Percentiles rank a stretch among this genome's conserved stretches.
Evolutionary conservation across 2,888 invertebrate genomes (phyloP).

Genomic region (Falcaria lacertinaria): DNA sequence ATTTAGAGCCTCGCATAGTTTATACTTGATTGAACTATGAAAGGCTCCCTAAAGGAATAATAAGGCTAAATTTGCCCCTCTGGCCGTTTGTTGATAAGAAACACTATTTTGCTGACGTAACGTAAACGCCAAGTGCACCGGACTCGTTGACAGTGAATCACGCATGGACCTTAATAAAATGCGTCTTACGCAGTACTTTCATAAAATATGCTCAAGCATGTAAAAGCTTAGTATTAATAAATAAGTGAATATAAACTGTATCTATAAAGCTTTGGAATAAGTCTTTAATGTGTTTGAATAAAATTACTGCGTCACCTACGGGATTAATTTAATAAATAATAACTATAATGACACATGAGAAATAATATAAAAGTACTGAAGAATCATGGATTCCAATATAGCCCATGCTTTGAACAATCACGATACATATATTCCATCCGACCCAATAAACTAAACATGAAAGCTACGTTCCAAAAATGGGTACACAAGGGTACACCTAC

Average conservation of each 20-base stretch:
- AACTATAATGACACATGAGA: too few species aligned
- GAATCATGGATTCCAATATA: constrained; percentile 7
- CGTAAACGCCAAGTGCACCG: constrained; percentile 27
- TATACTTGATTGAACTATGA: too few species aligned
- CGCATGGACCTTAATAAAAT: background rate
- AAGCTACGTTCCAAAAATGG: background rate
- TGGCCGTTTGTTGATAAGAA: too few species aligned
- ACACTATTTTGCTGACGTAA: background rate
- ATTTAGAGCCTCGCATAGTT: too few species aligned
- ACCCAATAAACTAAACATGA: background rate
- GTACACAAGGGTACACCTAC: too few species aligned
- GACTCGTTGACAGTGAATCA: background rate
- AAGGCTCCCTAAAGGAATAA: too few species aligned
- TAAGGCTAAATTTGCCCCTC: too few species aligned
- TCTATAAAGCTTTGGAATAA: too few species aligned
- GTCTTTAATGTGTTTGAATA: too few species aligned
- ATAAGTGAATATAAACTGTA: background rate
- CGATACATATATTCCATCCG: constrained; percentile 10
- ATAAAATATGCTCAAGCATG: background rate
- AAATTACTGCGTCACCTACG: too few species aligned
- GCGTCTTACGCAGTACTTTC: constrained; percentile 1
- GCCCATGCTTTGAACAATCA: constrained; percentile 23
- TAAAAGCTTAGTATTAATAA: background rate
- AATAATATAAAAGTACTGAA: background rate
- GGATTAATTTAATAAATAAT: too few species aligned